Percentiles rank a stretch among this genome's conserved stretches.
Conservation (phyloP, 37 sponge, comb jelly and placozoan genomes). For the Axinella damicornis region DNA sequence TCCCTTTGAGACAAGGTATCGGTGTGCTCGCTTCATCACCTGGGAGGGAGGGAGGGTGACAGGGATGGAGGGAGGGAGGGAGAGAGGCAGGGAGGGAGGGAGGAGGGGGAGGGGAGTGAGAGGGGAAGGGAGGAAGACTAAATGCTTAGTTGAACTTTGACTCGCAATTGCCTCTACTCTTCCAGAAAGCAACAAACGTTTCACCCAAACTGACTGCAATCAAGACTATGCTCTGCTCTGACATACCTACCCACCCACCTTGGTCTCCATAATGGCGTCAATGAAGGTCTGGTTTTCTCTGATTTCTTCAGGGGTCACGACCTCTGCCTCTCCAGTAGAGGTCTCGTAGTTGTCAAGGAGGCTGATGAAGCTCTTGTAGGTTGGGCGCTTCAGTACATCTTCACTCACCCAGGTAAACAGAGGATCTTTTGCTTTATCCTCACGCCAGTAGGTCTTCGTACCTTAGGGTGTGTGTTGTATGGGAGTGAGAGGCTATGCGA, state of each 20-base stretch:
- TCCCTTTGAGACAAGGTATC: constrained; percentile 77
- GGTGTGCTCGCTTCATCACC: constrained; percentile 73
- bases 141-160: too few species aligned
- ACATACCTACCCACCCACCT: constrained; percentile 1
- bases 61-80: too few species aligned
- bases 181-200: not conserved
- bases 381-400: constrained; percentile 69
- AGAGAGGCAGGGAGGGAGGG: too few species aligned
- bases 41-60: not conserved
- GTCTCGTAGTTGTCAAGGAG: constrained; percentile 95
- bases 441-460: constrained; percentile 65
- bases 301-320: constrained; percentile 81
- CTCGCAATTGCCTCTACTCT: too few species aligned
- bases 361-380: constrained; percentile 80
- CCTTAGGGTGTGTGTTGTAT: constrained; percentile 12
- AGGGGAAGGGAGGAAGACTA: too few species aligned
- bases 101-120: too few species aligned
- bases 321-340: constrained; percentile 70
- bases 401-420: constrained; percentile 79
- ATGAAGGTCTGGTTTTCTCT: constrained; percentile 87
- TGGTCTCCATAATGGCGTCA: constrained; percentile 73
- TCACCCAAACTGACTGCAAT: not conserved
- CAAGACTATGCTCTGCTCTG: not conserved
- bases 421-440: constrained; percentile 76
- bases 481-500: not conserved